Evolutionary conservation across 2,888 invertebrate species (phyloP), one percentile per base, ranked within the genome.

Genomic region (Eupeodes latifasciatus): DNA sequence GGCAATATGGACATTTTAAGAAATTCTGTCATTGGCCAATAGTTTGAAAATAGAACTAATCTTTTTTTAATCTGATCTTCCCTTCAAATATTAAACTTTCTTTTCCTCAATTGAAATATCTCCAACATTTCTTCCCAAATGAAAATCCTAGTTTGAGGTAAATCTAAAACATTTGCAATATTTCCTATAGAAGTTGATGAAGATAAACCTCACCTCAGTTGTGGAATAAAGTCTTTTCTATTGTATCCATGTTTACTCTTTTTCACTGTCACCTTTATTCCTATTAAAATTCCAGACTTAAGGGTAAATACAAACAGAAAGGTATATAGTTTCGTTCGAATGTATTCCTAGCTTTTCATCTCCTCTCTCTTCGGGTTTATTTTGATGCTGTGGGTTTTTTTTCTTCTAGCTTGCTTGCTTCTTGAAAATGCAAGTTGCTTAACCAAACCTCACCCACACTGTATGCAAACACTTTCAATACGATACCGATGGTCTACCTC

Each of bases 231-330:
- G 6, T 59, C 59, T 36, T 4, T 9, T 59, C 34, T 59, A 36
- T 36, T 59, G 14, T 4, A 5, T 6, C 14, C 12, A 27, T 40
- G 40, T 40, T 40, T 5, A 40, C 40, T 40, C 40, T 40, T 9
- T 40, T 5, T 40, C 75, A 49, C 12, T 81, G 78, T 69, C 77
- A 79, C 78, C 75, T 71, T 81, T 78, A 47, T 27, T 61, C 77
- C 67, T 77, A 85, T 82, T 86, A 76, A 53, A 71, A 83, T 87
- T 66, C 83, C 76, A 72, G 64, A 80, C 79, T 53, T 55, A 72
- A 59, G 55, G 55, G 83, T 66, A 83, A 87, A 83, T 59, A 87
- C 79, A 12, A 64, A 36, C n/a, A 11, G 40, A 71, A 40, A 66
- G 64, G 40, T 27, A 19, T 16, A 11, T 79, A 57, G 83, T 72